Conservation (phyloP, 2,888 invertebrate genomes). For the Seira sanloemensis region DNA sequence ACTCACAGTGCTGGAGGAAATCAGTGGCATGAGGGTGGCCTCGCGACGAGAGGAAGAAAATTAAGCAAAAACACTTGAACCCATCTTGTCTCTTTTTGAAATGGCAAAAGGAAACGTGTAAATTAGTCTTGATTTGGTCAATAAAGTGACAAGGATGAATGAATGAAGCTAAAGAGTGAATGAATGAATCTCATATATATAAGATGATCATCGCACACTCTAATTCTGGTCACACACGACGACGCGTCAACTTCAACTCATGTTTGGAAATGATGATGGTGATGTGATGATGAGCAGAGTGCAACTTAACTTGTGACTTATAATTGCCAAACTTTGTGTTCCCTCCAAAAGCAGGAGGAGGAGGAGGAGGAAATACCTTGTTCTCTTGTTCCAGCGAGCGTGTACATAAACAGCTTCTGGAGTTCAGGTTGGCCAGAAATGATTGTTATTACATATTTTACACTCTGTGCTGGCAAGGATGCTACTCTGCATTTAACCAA, state of each 20-base stretch:
- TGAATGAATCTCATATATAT: constrained; percentile 35
- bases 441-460: constrained; percentile 11
- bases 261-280: neutral
- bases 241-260: too few species aligned
- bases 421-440: neutral
- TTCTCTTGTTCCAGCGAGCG: neutral
- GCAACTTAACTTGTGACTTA: too few species aligned
- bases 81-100: constrained; percentile 9
- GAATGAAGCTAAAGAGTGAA: too few species aligned
- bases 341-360: neutral
- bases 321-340: too few species aligned
- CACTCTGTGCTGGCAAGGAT: constrained; percentile 1
- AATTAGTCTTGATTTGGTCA: constrained; percentile 63
- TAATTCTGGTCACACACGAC: constrained; percentile 40
- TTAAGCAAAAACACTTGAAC: neutral
- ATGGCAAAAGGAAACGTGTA: constrained; percentile 55
- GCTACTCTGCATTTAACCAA: too few species aligned
- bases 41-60: neutral
- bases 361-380: neutral
- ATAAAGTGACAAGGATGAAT: constrained; percentile 63
- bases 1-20: constrained; percentile 26
- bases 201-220: constrained; percentile 17
- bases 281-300: too few species aligned
- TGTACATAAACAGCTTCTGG: neutral
- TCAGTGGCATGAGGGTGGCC: constrained; percentile 44